Percentiles rank a stretch among this genome's conserved stretches.
Conservation (phyloP, 1,140 invertebrate species). For the Heterodera schachtii region DNA sequence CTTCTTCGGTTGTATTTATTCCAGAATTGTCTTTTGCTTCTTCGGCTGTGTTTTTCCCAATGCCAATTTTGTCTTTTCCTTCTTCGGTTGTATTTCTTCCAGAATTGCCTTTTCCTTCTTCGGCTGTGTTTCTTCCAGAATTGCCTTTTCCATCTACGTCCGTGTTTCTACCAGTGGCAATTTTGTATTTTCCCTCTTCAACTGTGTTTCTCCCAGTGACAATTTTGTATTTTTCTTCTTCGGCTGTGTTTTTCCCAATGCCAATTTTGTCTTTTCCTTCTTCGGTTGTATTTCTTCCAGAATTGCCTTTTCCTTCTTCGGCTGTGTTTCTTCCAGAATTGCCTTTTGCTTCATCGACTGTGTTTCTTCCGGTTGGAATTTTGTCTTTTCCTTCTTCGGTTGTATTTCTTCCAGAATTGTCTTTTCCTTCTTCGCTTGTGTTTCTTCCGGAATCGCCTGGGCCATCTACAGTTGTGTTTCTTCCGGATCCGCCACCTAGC, state of each 20-base stretch:
- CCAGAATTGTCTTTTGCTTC: background rate
- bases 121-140: background rate
- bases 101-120: background rate
- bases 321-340: background rate
- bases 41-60: conserved; percentile 3
- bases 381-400: background rate
- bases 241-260: no score
- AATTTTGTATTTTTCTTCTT: no score
- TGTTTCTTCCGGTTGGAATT: no score
- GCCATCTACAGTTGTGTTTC: no score
- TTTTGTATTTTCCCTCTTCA: conserved; percentile 27
- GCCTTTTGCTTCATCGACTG: background rate
- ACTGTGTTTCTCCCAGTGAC: background rate
- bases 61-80: background rate
- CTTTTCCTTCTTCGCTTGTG: conserved; percentile 22
- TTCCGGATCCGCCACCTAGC: no score
- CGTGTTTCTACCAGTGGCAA: background rate
- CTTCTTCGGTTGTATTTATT: background rate
- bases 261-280: no score
- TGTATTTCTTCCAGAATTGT: background rate
- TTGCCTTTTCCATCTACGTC: background rate
- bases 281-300: no score
- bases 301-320: background rate
- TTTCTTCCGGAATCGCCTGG: background rate
- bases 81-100: background rate